Evolutionary conservation across 2,113 vertebrate species (phyloP), one percentile per base, ranked within the genome.

Genomic region (Lucifuga dentata): DNA sequence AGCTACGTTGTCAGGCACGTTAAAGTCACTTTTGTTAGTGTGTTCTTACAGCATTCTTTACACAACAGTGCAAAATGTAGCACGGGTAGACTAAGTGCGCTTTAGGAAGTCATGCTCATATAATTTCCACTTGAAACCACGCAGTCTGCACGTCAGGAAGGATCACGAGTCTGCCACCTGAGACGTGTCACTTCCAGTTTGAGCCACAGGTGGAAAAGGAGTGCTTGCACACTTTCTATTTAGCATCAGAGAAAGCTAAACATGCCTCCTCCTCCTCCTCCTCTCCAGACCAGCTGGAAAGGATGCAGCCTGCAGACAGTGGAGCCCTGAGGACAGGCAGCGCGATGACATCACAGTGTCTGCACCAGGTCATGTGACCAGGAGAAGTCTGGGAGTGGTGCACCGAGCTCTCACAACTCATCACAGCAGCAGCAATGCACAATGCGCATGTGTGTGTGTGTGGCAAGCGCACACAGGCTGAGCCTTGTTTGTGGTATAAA

Each of bases 331-430:
- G 15, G 7, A 40, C 1, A 67, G 68, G 74, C 43, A 51, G 56
- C 52, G n/a, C 1, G 26, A 67, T 84, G 79, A 76, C 70, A 73
- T 76, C 79, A 64, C 2, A 62, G 66, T n/a, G 58, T 81, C 71
- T 73, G 76, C 21, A 45, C 32, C 12, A 5, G 11, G 73, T 81
- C 77, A 84, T 68, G 82, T 85, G 83, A 86, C 66, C 56, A 1
- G 35, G 5, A 20, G 43, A 70, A 20, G 63, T 66, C 60, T 62
- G 55, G 60, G 68, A 78, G 60, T 26, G 9, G 43, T 26, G 61
- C 62, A 61, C 45, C 23, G 50, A 52, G 56, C 56, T 65, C 62
- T 64, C 56, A 15, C 72, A 68, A 64, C 46, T 49, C 63, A 68
- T 76, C 63, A 59, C 21, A 58, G 17, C 11, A 33, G 36, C 73